phyloP scores from a whole-genome alignment of 2,888 invertebrate species.

The Scaptomyza polygonia region DNA sequence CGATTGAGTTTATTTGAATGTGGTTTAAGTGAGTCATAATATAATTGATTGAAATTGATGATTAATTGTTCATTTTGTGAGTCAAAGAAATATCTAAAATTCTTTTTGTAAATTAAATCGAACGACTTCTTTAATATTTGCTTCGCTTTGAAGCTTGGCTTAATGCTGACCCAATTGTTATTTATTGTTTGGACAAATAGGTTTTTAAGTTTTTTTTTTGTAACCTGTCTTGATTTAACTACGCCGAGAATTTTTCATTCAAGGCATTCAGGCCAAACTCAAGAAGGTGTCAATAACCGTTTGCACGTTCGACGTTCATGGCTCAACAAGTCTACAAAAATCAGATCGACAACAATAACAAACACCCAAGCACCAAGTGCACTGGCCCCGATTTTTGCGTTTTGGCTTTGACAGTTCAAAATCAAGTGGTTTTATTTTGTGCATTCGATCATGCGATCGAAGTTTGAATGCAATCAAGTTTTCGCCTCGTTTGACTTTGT shows the following conservation, averaged over 20 bases:
- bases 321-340: conserved; percentile 47
- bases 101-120: conserved; percentile 23
- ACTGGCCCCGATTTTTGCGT: conserved; percentile 46
- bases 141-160: not conserved
- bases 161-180: conserved; percentile 9
- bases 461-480: conserved; percentile 52
- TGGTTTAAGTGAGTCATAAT: not conserved
- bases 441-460: conserved; percentile 42
- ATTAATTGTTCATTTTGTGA: no score
- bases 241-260: conserved; percentile 43
- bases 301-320: conserved; percentile 60
- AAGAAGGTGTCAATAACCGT: conserved; percentile 63
- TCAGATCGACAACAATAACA: conserved; percentile 1
- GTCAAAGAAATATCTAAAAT: no score
- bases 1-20: not conserved
- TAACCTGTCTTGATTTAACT: conserved; percentile 12
- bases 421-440: conserved; percentile 49
- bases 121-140: conserved; percentile 33
- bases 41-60: not conserved
- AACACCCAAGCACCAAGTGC: conserved; percentile 20
- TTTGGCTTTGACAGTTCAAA: conserved; percentile 68
- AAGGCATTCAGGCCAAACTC: conserved; percentile 48
- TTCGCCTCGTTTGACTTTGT: conserved; percentile 33
- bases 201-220: not conserved
- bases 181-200: not conserved